Evolutionary conservation across 2,113 vertebrate genomes (phyloP), one percentile per base, ranked within the genome.

Genomic region (Dasypus novemcinctus): DNA sequence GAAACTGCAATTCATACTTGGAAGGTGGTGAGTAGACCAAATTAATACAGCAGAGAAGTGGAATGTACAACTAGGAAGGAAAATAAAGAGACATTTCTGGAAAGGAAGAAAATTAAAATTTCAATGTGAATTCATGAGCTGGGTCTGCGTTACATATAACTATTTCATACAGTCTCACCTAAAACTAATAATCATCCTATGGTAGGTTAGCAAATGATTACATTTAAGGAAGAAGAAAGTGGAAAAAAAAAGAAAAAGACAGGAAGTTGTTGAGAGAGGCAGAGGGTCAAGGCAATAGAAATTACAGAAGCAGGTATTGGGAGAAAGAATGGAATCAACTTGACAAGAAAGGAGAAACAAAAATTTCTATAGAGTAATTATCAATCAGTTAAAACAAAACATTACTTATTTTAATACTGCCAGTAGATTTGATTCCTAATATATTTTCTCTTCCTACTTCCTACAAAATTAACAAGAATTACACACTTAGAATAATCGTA

Each of bases 381-480:
- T 4, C 71, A 72, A 25, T 14, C 8, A 87, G 43, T 61, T 41
- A 41, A 87, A 54, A 6, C 29, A 11, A 29, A 38, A 57, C 18
- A n/a, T n/a, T 1, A 21, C n/a, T 36, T 27, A 36, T 52, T 38
- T 12, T 31, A 64, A 69, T 59, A 14, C 25, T 0, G 0, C 31
- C 12, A 17, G 21, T 13, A 54, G 79, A 63, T 66, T 64, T 23
- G 38, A 31, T 21, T 69, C 20, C 66, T 52, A n/a, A 63, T 46
- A 75, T 72, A 54, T 75, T 86, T 86, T 91, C 63, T 87, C 69
- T 78, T 59, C 49, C 80, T 83, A 52, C 90, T 87, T 83, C 80
- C 75, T 90, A 63, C 54, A 79, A 95, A 91, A 94, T 84, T 85
- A 94, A 33, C 4, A 79, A 49, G 75, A 94, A 94, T 81, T 92